Conservation (phyloP, 2,888 invertebrate species). For the Allophyes oxyacanthae region DNA sequence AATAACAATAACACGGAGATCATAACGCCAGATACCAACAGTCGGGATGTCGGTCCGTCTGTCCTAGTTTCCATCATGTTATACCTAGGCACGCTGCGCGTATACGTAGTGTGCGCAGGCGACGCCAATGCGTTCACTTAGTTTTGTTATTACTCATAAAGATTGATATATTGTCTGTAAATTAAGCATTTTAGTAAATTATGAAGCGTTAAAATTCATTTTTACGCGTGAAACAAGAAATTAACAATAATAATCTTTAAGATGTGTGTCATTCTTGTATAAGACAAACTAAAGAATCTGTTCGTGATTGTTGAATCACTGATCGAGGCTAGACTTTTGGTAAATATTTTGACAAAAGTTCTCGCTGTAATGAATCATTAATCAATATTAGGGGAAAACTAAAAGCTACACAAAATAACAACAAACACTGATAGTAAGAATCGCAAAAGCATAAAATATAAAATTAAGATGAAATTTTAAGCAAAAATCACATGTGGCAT, state of each 20-base stretch:
- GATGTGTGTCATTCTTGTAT: constrained; percentile 3
- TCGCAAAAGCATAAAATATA: not conserved
- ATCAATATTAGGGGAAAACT: constrained; percentile 5
- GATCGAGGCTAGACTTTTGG: not conserved
- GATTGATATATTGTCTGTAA: constrained; percentile 11
- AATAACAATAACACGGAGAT: constrained; percentile 44
- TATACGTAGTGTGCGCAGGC: constrained; percentile 30
- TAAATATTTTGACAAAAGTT: constrained; percentile 19
- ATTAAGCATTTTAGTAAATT: constrained; percentile 10
- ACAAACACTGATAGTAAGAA: not conserved
- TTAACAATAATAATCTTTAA: constrained; percentile 6
- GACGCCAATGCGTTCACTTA: constrained; percentile 20
- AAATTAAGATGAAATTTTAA: not conserved
- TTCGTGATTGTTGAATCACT: not conserved
- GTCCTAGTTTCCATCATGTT: constrained; percentile 52
- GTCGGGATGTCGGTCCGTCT: constrained; percentile 46
- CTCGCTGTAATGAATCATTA: not conserved
- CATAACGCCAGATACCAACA: constrained; percentile 43
- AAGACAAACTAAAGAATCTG: not conserved
- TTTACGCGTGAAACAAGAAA: constrained; percentile 10
- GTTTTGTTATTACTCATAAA: constrained; percentile 20
- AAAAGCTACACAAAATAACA: not conserved
- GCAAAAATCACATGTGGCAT: constrained; percentile 24
- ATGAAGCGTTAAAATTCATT: constrained; percentile 7
- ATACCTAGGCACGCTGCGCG: constrained; percentile 33